A percentile compares a stretch with the other conserved stretches of the same genome.
Evolutionary conservation across 2,888 invertebrate species (phyloP).

Genomic region (Eurytoma californica): DNA sequence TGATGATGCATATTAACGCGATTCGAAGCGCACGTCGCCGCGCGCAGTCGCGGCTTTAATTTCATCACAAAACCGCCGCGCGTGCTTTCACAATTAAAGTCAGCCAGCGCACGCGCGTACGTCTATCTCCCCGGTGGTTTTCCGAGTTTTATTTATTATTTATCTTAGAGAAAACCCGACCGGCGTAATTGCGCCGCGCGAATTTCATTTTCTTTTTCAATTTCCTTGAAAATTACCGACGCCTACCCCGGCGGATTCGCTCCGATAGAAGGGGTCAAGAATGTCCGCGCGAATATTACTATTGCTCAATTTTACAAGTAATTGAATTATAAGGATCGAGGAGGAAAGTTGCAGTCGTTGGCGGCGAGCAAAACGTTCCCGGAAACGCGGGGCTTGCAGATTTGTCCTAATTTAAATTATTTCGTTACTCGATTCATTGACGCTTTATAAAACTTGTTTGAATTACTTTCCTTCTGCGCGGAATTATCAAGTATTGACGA

Average conservation of each 20-base stretch:
- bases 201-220: conserved; percentile 13
- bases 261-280: not conserved
- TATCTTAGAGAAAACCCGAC: conserved; percentile 36
- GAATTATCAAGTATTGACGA: too few relatives aligned
- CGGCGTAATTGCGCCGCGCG: conserved; percentile 7
- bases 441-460: too few relatives aligned
- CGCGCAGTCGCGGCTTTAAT: not conserved
- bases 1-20: conserved; percentile 32
- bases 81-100: conserved; percentile 40
- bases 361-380: too few relatives aligned
- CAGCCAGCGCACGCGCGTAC: not conserved
- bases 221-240: conserved; percentile 5
- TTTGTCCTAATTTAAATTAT: too few relatives aligned
- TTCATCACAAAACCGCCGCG: conserved; percentile 3
- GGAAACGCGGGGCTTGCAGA: too few relatives aligned
- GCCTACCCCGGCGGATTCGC: not conserved
- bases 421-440: too few relatives aligned
- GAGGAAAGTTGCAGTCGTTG: too few relatives aligned
- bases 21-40: not conserved
- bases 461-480: too few relatives aligned
- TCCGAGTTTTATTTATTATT: conserved; percentile 19
- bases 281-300: not conserved
- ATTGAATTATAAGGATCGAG: not conserved
- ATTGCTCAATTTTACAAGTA: not conserved
- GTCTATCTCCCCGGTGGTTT: conserved; percentile 13